phyloP scores from a whole-genome alignment of 1,140 invertebrate species.

The Drosophila lini region DNA sequence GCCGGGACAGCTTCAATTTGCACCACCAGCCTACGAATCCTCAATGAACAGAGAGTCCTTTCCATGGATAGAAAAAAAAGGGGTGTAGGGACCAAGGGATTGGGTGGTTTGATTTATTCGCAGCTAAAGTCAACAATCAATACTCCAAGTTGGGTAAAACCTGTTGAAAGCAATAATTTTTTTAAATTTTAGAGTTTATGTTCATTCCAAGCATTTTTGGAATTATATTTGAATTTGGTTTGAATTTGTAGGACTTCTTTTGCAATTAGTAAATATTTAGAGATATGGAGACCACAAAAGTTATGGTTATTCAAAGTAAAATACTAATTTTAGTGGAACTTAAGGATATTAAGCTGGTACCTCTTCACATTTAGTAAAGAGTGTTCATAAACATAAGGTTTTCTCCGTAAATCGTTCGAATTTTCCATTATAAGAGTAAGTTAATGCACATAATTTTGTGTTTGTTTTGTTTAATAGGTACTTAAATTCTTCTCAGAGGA shows the following conservation, averaged over 20 bases:
- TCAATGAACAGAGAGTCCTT: conserved; percentile 17
- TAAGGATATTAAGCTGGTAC: background rate
- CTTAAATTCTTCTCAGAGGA: too few relatives aligned
- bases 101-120: conserved; percentile 28
- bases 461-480: too few relatives aligned
- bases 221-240: too few relatives aligned
- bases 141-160: conserved; percentile 17
- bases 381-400: background rate
- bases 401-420: background rate
- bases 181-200: background rate
- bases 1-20: conserved; percentile 45
- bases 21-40: conserved; percentile 32
- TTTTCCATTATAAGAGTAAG: too few relatives aligned
- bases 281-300: background rate
- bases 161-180: conserved; percentile 19
- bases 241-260: background rate
- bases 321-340: background rate
- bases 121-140: conserved; percentile 33
- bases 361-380: background rate
- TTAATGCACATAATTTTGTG: too few relatives aligned
- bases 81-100: background rate
- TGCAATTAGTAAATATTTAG: background rate
- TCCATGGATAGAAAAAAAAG: background rate
- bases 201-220: background rate
- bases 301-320: background rate